Base-by-base conservation (phyloP, 2,113 vertebrate genomes). In the Erinaceus europaeus region DNA sequence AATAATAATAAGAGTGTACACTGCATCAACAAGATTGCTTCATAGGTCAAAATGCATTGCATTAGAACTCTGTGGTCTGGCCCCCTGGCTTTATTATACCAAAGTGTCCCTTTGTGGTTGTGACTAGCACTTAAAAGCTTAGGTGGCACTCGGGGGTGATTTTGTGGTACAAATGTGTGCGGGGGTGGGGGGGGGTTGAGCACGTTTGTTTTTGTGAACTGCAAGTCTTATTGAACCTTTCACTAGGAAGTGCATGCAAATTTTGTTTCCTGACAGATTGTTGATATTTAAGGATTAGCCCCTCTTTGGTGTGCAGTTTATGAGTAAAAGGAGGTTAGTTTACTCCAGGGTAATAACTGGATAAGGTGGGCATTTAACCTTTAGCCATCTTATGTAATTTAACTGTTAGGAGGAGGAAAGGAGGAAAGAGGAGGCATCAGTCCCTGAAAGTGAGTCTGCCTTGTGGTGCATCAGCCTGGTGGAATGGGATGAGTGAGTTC, bases 391-490 rank as follows among this genome's bases (percentile, higher is more conserved):
- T 29, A 40, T 64, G 36, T 71, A 23, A 36, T 65, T 71, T 80
- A 25, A 55, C n/a, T 53, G 0, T 61, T 75, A 38, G 25, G 50
- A 13, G 61, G 53, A 50, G 55, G 40, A 55, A 48, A 12, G 18
- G 7, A 79, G 42, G n/a, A 48, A 87, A 55, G 27, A 27, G 55
- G 57, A 62, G 13, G 20, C 32, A 25, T 52, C 32, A 57, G 69
- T 23, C 23, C 27, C 55, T 27, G 12, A 20, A 73, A 27, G 34
- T 21, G 64, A 84, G 29, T 27, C 3, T 1, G 6, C 25, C 5
- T n/a, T 14, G 2, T 21, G 23, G 14, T 2, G 2, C 5, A 20
- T 3, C 5, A 25, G 9, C 15, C 1, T 15, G 8, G 46, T 61
- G 32, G 79, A 65, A 13, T 18, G 53, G 17, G 69, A 3, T 32